Conservation (phyloP, 2,888 invertebrate genomes). For the Macrosiphum euphorbiae region DNA sequence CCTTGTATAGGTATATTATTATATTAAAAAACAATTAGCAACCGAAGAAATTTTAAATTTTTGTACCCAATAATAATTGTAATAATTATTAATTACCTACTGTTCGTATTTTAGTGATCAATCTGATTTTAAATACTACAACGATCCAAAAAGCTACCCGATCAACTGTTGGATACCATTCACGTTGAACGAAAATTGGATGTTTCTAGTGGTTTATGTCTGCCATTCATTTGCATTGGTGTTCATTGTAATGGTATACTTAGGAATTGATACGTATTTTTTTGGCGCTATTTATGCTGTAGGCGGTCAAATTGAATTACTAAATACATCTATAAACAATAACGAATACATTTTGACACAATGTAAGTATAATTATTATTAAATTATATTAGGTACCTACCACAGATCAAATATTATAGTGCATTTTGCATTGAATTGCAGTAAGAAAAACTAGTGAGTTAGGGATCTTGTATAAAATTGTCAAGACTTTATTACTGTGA, state of each 20-base stretch:
- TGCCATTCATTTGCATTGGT: neutral
- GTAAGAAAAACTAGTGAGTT: no score
- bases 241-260: neutral
- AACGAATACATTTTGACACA: neutral
- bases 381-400: neutral
- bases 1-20: no score
- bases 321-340: slow-evolving; percentile 5
- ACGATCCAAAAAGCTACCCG: slow-evolving; percentile 39
- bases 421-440: neutral
- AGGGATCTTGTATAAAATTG: no score
- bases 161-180: slow-evolving; percentile 40
- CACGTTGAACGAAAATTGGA: neutral
- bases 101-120: neutral
- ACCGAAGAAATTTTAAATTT: neutral
- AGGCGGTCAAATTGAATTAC: slow-evolving; percentile 52
- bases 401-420: neutral
- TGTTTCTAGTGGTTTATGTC: neutral
- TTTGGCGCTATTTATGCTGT: slow-evolving; percentile 40
- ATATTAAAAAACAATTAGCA: neutral
- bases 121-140: slow-evolving; percentile 8
- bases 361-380: no score
- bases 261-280: slow-evolving; percentile 36
- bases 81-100: neutral
- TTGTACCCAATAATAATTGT: neutral
- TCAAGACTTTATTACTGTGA: no score